Conservation (phyloP, 1,140 invertebrate genomes). For the Dendrolimus punctatus region DNA sequence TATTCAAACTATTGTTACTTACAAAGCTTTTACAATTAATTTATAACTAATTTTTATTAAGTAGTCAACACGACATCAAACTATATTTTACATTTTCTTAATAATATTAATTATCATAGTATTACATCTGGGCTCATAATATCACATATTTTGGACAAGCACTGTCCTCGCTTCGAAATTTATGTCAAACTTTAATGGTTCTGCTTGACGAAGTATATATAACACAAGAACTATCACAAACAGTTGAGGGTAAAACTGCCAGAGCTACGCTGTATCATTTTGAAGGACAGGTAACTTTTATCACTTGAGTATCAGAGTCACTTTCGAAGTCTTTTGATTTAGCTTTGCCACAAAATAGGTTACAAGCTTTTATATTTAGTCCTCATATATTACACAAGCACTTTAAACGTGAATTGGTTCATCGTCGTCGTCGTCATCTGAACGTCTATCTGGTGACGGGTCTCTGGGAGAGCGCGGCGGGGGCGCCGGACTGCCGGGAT, state of each 20-base stretch:
- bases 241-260: too few species aligned
- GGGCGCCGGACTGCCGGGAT: constrained; percentile 77
- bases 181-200: too few species aligned
- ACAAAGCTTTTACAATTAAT: constrained; percentile 20
- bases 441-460: constrained; percentile 43
- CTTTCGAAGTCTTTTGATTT: too few species aligned
- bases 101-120: constrained; percentile 15
- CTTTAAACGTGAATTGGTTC: constrained; percentile 63
- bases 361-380: not conserved
- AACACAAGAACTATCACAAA: too few species aligned
- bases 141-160: constrained; percentile 60
- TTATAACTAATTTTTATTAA: constrained; percentile 25
- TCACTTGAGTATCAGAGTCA: too few species aligned
- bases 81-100: constrained; percentile 48
- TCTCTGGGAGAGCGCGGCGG: constrained; percentile 60
- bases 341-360: not conserved
- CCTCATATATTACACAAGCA: constrained; percentile 4
- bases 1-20: constrained; percentile 23
- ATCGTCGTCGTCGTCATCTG: constrained; percentile 61
- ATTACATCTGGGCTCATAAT: constrained; percentile 54
- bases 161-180: constrained; percentile 17
- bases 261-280: too few species aligned
- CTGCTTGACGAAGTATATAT: too few species aligned
- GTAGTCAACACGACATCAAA: constrained; percentile 55
- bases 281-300: too few species aligned